Conservation (phyloP, 2,888 invertebrate species). For the Phania funesta region DNA sequence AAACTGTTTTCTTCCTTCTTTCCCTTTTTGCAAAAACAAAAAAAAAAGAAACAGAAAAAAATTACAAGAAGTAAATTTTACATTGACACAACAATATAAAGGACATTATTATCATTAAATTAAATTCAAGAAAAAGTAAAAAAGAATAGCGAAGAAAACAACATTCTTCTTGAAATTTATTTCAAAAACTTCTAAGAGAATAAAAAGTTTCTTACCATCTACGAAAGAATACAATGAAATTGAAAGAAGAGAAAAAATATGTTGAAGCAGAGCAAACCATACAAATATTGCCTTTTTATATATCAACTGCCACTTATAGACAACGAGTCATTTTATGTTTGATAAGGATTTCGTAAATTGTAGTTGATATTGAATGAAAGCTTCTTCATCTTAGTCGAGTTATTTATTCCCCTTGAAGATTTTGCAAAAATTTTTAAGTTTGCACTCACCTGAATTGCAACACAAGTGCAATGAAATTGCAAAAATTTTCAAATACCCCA, state of each 20-base stretch:
- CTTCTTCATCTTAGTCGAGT: too few relatives aligned
- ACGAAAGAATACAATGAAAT: neutral
- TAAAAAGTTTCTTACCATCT: conserved; percentile 13
- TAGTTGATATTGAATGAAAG: neutral
- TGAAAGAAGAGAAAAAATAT: neutral
- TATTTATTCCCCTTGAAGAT: neutral
- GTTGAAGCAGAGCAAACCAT: neutral
- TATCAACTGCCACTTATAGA: too few relatives aligned
- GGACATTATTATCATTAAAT: conserved; percentile 64
- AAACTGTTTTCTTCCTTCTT: conserved; percentile 2
- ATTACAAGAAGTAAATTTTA: conserved; percentile 23
- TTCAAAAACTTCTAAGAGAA: conserved; percentile 37
- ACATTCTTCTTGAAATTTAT: conserved; percentile 4
- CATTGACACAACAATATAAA: conserved; percentile 60
- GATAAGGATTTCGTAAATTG: too few relatives aligned
- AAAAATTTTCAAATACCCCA: conserved; percentile 16
- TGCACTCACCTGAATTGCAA: neutral
- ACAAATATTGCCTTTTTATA: neutral
- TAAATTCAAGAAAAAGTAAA: conserved; percentile 42
- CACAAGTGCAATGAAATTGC: conserved; percentile 23
- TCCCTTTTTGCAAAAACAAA: too few relatives aligned
- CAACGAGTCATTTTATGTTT: too few relatives aligned
- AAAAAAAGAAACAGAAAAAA: neutral
- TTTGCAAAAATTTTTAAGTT: neutral
- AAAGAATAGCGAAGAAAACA: conserved; percentile 8